phyloP scores from a whole-genome alignment of 2,888 invertebrate species.

The Diarsia mendica region DNA sequence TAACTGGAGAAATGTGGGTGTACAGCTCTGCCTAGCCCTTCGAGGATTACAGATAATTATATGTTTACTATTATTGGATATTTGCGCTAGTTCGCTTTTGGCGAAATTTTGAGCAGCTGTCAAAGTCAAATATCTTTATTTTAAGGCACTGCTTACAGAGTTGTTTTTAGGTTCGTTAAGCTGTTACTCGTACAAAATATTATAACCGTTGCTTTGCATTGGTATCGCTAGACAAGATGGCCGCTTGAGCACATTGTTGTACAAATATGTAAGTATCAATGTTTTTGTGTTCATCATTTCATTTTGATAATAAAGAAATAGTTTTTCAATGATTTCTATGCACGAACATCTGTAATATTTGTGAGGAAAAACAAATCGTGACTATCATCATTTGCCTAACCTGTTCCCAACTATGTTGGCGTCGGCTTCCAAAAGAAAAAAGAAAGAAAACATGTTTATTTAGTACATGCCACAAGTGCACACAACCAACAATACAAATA shows the following conservation, averaged over 20 bases:
- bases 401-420: too few species aligned
- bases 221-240: not conserved
- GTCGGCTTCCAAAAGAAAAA: too few species aligned
- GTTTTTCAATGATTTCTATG: not conserved
- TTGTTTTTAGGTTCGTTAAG: not conserved
- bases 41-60: not conserved
- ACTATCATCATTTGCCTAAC: too few species aligned
- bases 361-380: not conserved
- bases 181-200: slow-evolving; percentile 5
- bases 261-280: slow-evolving; percentile 10
- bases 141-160: too few species aligned
- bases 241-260: slow-evolving; percentile 2
- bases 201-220: slow-evolving; percentile 27
- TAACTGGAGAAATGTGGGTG: too few species aligned
- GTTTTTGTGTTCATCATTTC: not conserved
- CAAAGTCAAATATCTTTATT: too few species aligned
- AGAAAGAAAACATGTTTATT: too few species aligned
- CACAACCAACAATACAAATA: too few species aligned
- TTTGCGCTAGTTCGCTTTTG: not conserved
- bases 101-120: slow-evolving; percentile 24
- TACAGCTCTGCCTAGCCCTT: not conserved
- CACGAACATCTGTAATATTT: not conserved
- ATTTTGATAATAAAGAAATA: slow-evolving; percentile 4
- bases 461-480: too few species aligned
- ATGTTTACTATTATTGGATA: not conserved